Percentiles rank a stretch among this genome's conserved stretches.
Evolutionary conservation across 2,888 invertebrate genomes (phyloP).

Genomic region (Tillus elongatus): DNA sequence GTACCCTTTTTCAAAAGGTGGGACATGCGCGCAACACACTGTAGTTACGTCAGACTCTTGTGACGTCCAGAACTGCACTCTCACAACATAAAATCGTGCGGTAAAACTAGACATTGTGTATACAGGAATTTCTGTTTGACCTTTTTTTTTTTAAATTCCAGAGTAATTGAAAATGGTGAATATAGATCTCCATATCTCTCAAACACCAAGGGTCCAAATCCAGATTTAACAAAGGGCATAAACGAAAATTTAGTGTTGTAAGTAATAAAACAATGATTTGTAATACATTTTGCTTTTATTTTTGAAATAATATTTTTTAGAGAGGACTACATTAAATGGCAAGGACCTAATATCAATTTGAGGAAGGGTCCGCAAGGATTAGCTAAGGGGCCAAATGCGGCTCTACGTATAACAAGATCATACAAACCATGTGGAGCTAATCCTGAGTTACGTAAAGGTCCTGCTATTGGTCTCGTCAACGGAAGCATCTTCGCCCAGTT

Average conservation of each 20-base stretch:
- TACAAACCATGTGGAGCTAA: conserved; percentile 58
- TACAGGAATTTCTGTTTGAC: conserved; percentile 2
- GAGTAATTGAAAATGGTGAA: conserved; percentile 38
- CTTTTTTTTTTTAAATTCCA: conserved; percentile 17
- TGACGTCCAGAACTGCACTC: too few relatives aligned
- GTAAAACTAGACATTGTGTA: too few relatives aligned
- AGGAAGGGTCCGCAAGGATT: conserved; percentile 44
- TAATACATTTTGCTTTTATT: not conserved
- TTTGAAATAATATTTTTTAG: conserved; percentile 42
- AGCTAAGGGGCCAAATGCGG: conserved; percentile 48
- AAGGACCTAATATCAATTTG: conserved; percentile 63
- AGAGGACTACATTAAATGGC: conserved; percentile 76
- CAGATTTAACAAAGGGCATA: conserved; percentile 64
- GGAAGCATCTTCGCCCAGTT: conserved; percentile 71
- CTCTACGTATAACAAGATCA: conserved; percentile 31
- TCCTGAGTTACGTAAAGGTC: conserved; percentile 59
- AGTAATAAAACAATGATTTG: conserved; percentile 41
- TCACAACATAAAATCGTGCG: too few relatives aligned
- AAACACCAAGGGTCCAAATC: conserved; percentile 60
- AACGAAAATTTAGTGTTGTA: conserved; percentile 70
- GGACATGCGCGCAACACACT: too few relatives aligned
- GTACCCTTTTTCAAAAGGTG: too few relatives aligned
- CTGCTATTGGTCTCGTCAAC: conserved; percentile 61
- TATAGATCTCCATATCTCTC: conserved; percentile 52
- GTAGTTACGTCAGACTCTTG: too few relatives aligned